Evolutionary conservation across 2,113 vertebrate species (phyloP).

Genomic region (Lota lota): DNA sequence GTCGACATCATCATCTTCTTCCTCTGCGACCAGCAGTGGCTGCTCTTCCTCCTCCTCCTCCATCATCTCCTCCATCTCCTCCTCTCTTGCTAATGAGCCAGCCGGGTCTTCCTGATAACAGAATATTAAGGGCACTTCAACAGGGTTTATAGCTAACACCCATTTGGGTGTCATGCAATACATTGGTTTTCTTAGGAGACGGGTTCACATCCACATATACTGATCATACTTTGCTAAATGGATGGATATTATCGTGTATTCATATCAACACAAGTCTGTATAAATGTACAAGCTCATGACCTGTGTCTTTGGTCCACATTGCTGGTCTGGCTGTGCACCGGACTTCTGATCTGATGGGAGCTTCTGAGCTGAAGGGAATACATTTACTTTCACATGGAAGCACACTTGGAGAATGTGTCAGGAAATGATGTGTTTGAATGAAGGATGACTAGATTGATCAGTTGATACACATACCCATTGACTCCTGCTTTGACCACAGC

Average conservation of each 20-base stretch:
- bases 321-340: constrained; percentile 12
- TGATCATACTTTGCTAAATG: too few relatives aligned
- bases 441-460: background rate
- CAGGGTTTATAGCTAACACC: background rate
- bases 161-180: too few relatives aligned
- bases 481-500: constrained; percentile 12
- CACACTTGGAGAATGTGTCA: background rate
- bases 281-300: constrained; percentile 4
- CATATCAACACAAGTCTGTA: background rate
- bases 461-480: constrained; percentile 24
- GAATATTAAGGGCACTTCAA: background rate
- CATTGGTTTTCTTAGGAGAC: too few relatives aligned
- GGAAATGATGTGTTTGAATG: background rate
- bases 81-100: constrained; percentile 35
- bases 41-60: constrained; percentile 28
- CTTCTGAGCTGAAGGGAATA: constrained; percentile 41
- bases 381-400: background rate
- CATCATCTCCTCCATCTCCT: constrained; percentile 29
- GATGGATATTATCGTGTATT: too few relatives aligned
- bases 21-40: background rate
- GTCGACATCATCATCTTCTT: constrained; percentile 1
- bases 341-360: constrained; percentile 20
- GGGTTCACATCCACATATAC: background rate
- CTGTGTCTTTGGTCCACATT: constrained; percentile 21
- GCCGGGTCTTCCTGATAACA: background rate